Conservation (phyloP, 2,797 vertebrate genomes). For the Betta splendens region DNA sequence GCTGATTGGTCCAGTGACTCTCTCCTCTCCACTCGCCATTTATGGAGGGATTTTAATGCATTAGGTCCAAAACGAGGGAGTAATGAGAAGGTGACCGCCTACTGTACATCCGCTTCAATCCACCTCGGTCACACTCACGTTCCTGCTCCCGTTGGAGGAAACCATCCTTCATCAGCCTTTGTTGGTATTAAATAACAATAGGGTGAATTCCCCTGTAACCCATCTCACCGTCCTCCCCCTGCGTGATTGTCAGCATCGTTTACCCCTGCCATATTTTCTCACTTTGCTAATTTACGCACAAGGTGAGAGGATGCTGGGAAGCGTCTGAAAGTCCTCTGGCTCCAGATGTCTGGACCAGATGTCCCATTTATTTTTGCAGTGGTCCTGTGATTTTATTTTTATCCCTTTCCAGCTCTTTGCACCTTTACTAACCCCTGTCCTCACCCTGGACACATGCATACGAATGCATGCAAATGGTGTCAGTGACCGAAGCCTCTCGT, state of each 20-base stretch:
- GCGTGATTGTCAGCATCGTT: slow-evolving; percentile 81
- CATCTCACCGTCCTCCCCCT: slow-evolving; percentile 69
- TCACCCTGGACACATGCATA: slow-evolving; percentile 15
- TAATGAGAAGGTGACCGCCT: slow-evolving; percentile 44
- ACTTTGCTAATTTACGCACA: slow-evolving; percentile 82
- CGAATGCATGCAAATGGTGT: slow-evolving; percentile 22
- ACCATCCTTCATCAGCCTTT: slow-evolving; percentile 55
- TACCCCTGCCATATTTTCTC: slow-evolving; percentile 81
- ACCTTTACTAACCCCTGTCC: slow-evolving; percentile 54
- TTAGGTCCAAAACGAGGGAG: slow-evolving; percentile 37
- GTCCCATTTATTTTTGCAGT: slow-evolving; percentile 81
- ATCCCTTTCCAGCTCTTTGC: slow-evolving; percentile 68
- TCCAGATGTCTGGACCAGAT: slow-evolving; percentile 85
- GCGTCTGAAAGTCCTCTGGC: slow-evolving; percentile 79
- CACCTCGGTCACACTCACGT: slow-evolving; percentile 9
- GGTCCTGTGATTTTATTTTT: slow-evolving; percentile 73
- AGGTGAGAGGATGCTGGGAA: slow-evolving; percentile 81
- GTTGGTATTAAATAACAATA: slow-evolving; percentile 54
- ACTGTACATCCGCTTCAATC: slow-evolving; percentile 13
- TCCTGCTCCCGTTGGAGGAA: too few relatives aligned
- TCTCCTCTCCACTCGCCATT: slow-evolving; percentile 2
- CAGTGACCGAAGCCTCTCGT: slow-evolving; percentile 31
- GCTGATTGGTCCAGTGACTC: not conserved
- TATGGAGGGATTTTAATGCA: slow-evolving; percentile 36
- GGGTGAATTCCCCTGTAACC: slow-evolving; percentile 65